These are phyloP conservation scores for Drosophila lacicola DNA, from an alignment of 2,888 invertebrate genomes.

Conservation along the genomic window DNA sequence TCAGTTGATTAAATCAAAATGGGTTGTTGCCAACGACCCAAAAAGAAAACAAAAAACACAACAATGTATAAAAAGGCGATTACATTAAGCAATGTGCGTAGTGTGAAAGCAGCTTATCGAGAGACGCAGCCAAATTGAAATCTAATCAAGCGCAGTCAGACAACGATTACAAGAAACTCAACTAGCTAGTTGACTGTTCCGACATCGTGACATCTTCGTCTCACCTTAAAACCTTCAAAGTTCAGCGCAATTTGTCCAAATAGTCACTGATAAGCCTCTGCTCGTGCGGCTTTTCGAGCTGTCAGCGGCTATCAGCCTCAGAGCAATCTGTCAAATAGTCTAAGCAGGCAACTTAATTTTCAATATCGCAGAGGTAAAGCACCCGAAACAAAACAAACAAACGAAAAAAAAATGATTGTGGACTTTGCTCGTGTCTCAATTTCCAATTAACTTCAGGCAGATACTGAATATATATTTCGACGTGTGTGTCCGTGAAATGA, in stretches of 20 bases:
- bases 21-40: slow-evolving; percentile 53
- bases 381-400: slow-evolving; percentile 18
- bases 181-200: background rate
- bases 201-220: slow-evolving; percentile 6
- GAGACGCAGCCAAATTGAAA: slow-evolving; percentile 4
- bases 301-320: slow-evolving; percentile 18
- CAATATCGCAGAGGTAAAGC: slow-evolving; percentile 21
- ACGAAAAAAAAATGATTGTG: slow-evolving; percentile 19
- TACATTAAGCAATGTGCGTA: slow-evolving; percentile 49
- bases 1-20: slow-evolving; percentile 54
- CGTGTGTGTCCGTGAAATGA: slow-evolving; percentile 35
- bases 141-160: slow-evolving; percentile 43
- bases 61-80: slow-evolving; percentile 25
- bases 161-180: slow-evolving; percentile 26
- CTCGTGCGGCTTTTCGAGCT: slow-evolving; percentile 1
- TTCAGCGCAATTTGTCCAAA: slow-evolving; percentile 47
- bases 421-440: slow-evolving; percentile 68
- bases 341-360: slow-evolving; percentile 5
- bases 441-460: slow-evolving; percentile 67
- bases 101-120: slow-evolving; percentile 39
- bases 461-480: slow-evolving; percentile 43
- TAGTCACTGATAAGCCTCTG: slow-evolving; percentile 35
- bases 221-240: slow-evolving; percentile 39
- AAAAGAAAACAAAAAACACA: slow-evolving; percentile 22
- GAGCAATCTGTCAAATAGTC: slow-evolving; percentile 30